These are phyloP conservation scores for Pandemis corylana DNA, from an alignment of 2,888 invertebrate species.

Conservation along the genomic window DNA sequence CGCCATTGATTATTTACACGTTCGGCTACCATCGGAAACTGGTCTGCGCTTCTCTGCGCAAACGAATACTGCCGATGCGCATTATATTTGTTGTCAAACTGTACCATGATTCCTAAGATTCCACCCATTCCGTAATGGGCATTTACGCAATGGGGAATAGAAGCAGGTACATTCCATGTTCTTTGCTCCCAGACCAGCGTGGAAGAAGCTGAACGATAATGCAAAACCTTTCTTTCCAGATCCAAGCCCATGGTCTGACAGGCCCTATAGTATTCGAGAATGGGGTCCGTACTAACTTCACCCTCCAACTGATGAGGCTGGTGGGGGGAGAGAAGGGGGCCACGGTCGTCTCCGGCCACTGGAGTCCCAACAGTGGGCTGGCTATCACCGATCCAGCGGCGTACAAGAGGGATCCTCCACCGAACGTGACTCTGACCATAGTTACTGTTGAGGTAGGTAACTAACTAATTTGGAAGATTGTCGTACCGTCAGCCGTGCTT, in stretches of 20 bases:
- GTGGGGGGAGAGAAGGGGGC: slow-evolving; percentile 87
- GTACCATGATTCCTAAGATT: too few relatives aligned
- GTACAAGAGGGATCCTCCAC: slow-evolving; percentile 92
- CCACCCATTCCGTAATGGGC: too few relatives aligned
- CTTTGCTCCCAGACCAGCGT: too few relatives aligned
- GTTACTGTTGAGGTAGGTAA: slow-evolving; percentile 92
- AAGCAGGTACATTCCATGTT: too few relatives aligned
- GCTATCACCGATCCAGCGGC: slow-evolving; percentile 94
- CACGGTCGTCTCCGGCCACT: slow-evolving; percentile 92
- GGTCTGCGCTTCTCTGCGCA: too few relatives aligned
- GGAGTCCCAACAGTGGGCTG: slow-evolving; percentile 90
- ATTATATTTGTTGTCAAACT: too few relatives aligned
- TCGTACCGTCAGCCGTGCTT: too few relatives aligned
- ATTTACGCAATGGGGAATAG: too few relatives aligned
- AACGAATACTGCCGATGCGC: too few relatives aligned
- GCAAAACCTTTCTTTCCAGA: slow-evolving; percentile 76
- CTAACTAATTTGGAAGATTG: too few relatives aligned
- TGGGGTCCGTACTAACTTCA: slow-evolving; percentile 93
- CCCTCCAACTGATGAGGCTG: slow-evolving; percentile 93
- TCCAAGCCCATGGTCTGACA: slow-evolving; percentile 93
- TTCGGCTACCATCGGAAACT: too few relatives aligned
- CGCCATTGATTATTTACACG: too few relatives aligned
- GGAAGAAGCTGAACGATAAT: not conserved
- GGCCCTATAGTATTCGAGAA: slow-evolving; percentile 95
- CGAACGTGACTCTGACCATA: slow-evolving; percentile 95